These are phyloP conservation scores for Leptopilina clavipes DNA, from an alignment of 1,140 invertebrate species.

Conservation along the genomic window DNA sequence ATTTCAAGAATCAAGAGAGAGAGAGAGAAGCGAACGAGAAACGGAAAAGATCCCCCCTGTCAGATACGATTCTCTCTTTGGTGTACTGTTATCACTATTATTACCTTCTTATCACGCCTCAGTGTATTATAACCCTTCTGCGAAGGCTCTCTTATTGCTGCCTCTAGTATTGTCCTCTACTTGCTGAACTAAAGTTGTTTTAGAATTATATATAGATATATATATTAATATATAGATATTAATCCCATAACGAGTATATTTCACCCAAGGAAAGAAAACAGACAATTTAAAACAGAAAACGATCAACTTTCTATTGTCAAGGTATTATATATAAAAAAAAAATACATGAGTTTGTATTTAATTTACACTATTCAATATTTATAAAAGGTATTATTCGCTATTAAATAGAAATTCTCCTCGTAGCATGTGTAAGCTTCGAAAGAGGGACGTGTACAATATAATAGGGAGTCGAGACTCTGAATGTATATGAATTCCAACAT, in stretches of 20 bases:
- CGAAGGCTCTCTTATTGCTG: not conserved
- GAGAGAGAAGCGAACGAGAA: not conserved
- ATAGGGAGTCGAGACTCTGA: not conserved
- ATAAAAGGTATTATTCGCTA: not conserved
- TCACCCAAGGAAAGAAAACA: not conserved
- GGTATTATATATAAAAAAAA: not conserved
- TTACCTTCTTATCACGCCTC: conserved; percentile 25
- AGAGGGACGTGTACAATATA: not conserved
- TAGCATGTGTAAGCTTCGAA: not conserved
- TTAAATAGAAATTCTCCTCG: conserved; percentile 11
- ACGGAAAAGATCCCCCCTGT: conserved; percentile 17
- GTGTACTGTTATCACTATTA: conserved; percentile 17
- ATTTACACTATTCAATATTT: not conserved
- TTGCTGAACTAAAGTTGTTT: conserved; percentile 5
- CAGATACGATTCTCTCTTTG: conserved; percentile 31
- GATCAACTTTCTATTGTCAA: not conserved
- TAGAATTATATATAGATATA: not conserved
- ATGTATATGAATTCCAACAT: conserved; percentile 4
- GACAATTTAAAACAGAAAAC: not conserved
- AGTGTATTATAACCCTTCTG: not conserved
- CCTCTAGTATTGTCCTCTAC: not conserved
- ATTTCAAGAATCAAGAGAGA: not conserved
- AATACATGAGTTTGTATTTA: not conserved
- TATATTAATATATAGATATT: not conserved
- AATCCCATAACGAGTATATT: not conserved